Evolutionary conservation across 1,140 invertebrate genomes (phyloP), one percentile per base, ranked within the genome.

Genomic region (Psilanteris sp.): DNA sequence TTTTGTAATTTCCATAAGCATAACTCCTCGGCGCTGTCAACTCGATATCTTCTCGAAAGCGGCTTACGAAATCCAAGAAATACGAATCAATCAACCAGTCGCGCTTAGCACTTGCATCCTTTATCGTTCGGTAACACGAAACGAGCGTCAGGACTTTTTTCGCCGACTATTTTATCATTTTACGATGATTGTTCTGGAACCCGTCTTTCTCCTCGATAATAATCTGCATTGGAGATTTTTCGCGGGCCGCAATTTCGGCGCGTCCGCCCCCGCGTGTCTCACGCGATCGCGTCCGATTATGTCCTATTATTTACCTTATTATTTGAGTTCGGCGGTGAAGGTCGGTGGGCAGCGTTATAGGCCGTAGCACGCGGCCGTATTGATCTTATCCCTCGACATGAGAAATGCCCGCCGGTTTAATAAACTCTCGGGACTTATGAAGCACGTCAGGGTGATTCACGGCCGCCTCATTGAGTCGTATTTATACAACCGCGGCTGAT

Each of bases 401-500:
- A 89, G 87, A 89, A 89, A 88, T 89, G 87, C 86, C 81, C 83
- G 85, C 86, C 83, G 85, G 87, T 88, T 89, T 89, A 89, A 89
- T 89, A 89, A 89, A 89, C 87, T 89, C 86, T 85, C 86, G 85
- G 87, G 87, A 88, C 87, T 88, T 89, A 88, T 89, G 87, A 89
- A 89, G 87, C 87, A 87, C 85, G 87, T 88, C 87, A 87, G 81
- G 85, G 85, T 89, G 87, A 87, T 89, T 88, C 87, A 88, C 86
- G 85, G 86, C 85, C 86, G 85, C 85, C 86, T 88, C 85, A 88
- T 88, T 88, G 86, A 87, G 86, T 88, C 86, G 86, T 89, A 88
- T 89, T 88, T 89, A 87, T 88, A 89, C 87, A 87, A 88, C 86
- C 87, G 81, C 83, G 82, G 81, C 81, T 89, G 86, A 89, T 88